Evolutionary conservation across 2,888 invertebrate species (phyloP), one percentile per base, ranked within the genome.

Genomic region (Heliconius hortense): DNA sequence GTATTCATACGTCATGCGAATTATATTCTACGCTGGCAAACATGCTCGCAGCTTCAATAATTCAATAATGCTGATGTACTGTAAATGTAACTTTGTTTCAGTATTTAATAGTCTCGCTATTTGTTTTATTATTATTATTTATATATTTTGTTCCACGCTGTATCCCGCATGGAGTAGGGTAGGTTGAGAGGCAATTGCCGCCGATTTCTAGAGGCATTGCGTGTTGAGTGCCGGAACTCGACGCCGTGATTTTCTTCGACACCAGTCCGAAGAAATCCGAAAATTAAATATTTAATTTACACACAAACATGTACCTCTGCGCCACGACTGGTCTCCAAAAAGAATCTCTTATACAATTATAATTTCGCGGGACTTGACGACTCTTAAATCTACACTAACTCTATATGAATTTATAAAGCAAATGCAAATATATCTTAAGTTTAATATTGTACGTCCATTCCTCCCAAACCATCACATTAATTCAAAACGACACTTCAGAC

Each of bases 1-100:
- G 56, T 35, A 56, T 56, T 56, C n/a, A 15, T 69, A 24, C 24
- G 56, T 69, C 31, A 69, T 18, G 1, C 24, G 39, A 39, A n/a
- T 24, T 66, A 43, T 39, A 43, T 24, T 43, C 8, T 66, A 24
- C 39, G 24, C 24, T 39, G 4, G 39, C 24, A 66, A 39, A 43
- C 24, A 43, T 15, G 15, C 66, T 66, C 8, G 10, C 21, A 66
- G 66, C 66, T 66, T 66, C 3, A 66, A 64, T 64, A 39, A 64
- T 64, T 39, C 24, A 35, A 66, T 66, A 66, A 39, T 43, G 24
- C 39, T 66, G 35, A 39, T 64, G 18, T 66, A 66, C 2, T 64
- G 39, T 15, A 26, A 39, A 10, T 39, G 39, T 66, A 15, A 26
- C 8, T 43, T 39, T 8, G 24, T 43, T 39, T 39, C 10, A 43